Evolutionary conservation across 2,888 invertebrate genomes (phyloP).

Genomic region (Hirtodrosophila confusa): DNA sequence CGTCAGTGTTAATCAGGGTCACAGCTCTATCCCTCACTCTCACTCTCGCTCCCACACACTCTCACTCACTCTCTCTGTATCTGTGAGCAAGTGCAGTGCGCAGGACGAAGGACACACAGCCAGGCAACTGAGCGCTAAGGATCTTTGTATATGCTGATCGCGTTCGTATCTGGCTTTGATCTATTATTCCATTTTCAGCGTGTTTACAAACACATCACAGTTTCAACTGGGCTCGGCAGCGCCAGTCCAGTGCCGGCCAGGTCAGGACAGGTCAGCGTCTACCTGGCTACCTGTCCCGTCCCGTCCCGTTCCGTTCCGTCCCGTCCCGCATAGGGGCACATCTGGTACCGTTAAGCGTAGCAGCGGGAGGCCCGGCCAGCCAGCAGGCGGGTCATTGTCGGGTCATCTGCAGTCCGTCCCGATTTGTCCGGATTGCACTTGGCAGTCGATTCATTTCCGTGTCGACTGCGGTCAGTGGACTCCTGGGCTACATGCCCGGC

Average conservation of each 20-base stretch:
- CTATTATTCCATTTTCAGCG: slow-evolving; percentile 73
- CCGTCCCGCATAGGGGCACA: slow-evolving; percentile 23
- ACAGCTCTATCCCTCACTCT: slow-evolving; percentile 3
- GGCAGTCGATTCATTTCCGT: slow-evolving; percentile 71
- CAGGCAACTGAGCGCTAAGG: neutral
- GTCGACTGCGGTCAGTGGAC: slow-evolving; percentile 73
- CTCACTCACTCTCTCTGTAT: slow-evolving; percentile 25
- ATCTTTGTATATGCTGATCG: slow-evolving; percentile 54
- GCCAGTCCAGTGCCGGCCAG: too few species aligned
- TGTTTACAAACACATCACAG: slow-evolving; percentile 78
- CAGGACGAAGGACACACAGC: slow-evolving; percentile 15
- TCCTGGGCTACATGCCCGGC: slow-evolving; percentile 55
- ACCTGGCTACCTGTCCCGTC: slow-evolving; percentile 34
- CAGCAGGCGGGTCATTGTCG: slow-evolving; percentile 27
- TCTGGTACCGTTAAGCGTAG: slow-evolving; percentile 71
- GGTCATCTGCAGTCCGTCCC: slow-evolving; percentile 30
- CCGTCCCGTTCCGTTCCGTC: too few species aligned
- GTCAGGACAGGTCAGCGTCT: slow-evolving; percentile 5
- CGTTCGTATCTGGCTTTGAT: slow-evolving; percentile 68
- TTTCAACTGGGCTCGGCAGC: slow-evolving; percentile 10
- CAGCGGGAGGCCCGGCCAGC: slow-evolving; percentile 42
- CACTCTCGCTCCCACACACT: slow-evolving; percentile 8
- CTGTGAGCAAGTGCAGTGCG: slow-evolving; percentile 51
- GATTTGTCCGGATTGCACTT: slow-evolving; percentile 53
- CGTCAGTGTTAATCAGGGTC: slow-evolving; percentile 36